Evolutionary conservation across 2,797 vertebrate species (phyloP).

Genomic region (Rhinella marina): DNA sequence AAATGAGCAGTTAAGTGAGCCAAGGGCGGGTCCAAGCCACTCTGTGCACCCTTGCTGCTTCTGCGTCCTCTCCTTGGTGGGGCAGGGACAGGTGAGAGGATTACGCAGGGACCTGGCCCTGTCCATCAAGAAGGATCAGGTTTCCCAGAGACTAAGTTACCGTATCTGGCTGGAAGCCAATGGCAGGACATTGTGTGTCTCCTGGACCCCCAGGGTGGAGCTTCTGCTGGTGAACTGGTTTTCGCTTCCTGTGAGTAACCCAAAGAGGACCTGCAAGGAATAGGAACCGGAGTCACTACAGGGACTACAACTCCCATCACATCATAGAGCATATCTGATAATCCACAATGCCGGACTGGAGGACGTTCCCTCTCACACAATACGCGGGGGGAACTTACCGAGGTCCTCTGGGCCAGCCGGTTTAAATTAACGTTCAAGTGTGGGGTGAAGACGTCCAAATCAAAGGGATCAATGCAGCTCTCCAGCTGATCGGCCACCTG

Average conservation of each 20-base stretch:
- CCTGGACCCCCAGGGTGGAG: constrained; percentile 77
- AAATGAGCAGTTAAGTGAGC: no score
- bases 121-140: no score
- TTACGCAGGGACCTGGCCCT: no score
- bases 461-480: constrained; percentile 90
- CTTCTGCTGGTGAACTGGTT: constrained; percentile 82
- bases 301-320: neutral
- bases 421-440: constrained; percentile 86
- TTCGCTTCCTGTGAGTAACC: constrained; percentile 85
- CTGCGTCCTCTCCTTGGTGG: no score
- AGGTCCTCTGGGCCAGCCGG: constrained; percentile 87
- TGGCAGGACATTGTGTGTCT: constrained; percentile 90
- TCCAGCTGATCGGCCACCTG: constrained; percentile 86
- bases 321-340: neutral
- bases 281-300: neutral
- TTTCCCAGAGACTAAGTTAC: constrained; percentile 67
- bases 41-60: no score
- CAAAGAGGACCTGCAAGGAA: constrained; percentile 84
- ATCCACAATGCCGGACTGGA: neutral
- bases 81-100: no score
- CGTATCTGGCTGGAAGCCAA: constrained; percentile 92
- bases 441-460: constrained; percentile 92
- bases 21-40: no score
- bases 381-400: constrained; percentile 73
- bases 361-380: neutral